Evolutionary conservation across 2,113 vertebrate species (phyloP), one percentile per base, ranked within the genome.

Genomic region (Stictonetta naevosa): DNA sequence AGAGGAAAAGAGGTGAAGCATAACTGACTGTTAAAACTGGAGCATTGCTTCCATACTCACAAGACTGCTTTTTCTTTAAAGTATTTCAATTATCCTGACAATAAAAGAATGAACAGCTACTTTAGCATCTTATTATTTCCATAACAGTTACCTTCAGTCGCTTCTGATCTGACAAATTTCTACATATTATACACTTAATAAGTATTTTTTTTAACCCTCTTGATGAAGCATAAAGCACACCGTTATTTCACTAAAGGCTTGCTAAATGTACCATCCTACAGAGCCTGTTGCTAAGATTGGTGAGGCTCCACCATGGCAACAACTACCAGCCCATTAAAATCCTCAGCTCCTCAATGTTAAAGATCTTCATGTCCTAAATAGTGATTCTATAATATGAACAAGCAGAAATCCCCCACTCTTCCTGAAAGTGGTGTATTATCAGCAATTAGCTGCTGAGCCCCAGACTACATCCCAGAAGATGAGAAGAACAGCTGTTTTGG

Each of bases 41-140:
- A 96, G 36, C 72, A 88, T 40, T 83, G 28, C 40, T 76, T 89
- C 90, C 31, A 79, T 46, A 85, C 72, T 64, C 81, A 53, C 16
- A 58, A 95, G 92, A 96, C 14, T 93, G 58, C 60, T 85, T 97
- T 96, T 96, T 82, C 79, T 96, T 97, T 79, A 75, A 95, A 96
- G 71, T 90, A 76, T 97, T 97, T 96, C 90, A 97, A 36, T 98
- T 96, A 97, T 88, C 81, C 76, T 95, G 89, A 82, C 76, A 79
- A 90, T 80, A 80, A 91, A 86, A 85, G 89, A 83, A 93, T 92
- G 79, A 96, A 69, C 64, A 95, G 69, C 72, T 92, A 88, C 63
- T 68, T 96, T 95, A 95, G 29, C 88, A 91, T 76, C 38, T 52
- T 90, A 90, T 92, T 96, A 94, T 97, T 97, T 97, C 86, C 60